These are phyloP conservation scores for Miltochrista miniata DNA, from an alignment of 2,888 invertebrate species.

Conservation along the genomic window DNA sequence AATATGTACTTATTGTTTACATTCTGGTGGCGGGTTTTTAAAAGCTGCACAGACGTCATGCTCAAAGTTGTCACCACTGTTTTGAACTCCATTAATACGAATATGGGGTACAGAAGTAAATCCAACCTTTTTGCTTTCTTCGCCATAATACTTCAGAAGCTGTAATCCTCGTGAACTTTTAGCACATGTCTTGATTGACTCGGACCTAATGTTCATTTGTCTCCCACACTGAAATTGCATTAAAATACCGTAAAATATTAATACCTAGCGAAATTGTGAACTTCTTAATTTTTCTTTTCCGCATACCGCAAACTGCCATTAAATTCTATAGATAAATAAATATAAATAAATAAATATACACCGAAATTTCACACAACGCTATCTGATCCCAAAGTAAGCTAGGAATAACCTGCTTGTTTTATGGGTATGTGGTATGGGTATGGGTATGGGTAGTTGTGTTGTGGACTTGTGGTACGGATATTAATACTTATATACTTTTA, in stretches of 20 bases:
- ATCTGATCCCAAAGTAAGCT: no score
- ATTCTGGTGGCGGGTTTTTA: conserved; percentile 45
- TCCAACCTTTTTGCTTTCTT: conserved; percentile 40
- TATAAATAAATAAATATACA: no score
- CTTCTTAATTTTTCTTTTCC: no score
- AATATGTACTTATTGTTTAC: conserved; percentile 18
- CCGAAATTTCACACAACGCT: no score
- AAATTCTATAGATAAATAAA: no score
- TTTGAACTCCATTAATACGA: conserved; percentile 47
- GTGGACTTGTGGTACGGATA: no score
- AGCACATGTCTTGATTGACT: conserved; percentile 53
- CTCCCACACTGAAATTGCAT: conserved; percentile 53
- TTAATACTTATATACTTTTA: no score
- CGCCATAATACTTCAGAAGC: conserved; percentile 48
- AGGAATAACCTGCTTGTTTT: no score
- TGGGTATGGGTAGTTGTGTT: no score
- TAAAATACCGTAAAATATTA: background rate
- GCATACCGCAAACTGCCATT: no score
- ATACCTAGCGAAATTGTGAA: no score
- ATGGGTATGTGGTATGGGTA: no score
- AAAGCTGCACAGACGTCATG: conserved; percentile 50
- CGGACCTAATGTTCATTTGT: conserved; percentile 35
- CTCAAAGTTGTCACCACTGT: conserved; percentile 36
- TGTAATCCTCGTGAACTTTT: conserved; percentile 41
- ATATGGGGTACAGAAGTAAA: conserved; percentile 46